phyloP scores from a whole-genome alignment of 2,113 vertebrate genomes.

The Vulpes ferrilata region DNA sequence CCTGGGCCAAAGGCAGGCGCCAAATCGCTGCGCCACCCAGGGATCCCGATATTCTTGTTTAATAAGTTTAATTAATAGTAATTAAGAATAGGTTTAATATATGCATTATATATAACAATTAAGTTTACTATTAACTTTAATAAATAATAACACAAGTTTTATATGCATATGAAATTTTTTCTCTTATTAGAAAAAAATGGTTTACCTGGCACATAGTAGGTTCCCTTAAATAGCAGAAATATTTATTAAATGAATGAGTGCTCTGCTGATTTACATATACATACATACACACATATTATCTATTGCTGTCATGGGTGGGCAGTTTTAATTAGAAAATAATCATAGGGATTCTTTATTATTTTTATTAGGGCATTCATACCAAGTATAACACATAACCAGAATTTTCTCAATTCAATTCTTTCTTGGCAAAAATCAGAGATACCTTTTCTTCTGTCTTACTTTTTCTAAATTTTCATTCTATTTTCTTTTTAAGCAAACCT shows the following conservation, averaged over 20 bases:
- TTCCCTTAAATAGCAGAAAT: neutral
- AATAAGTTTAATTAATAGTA: neutral
- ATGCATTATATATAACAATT: neutral
- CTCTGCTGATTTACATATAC: neutral
- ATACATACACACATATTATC: neutral
- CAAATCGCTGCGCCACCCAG: no score
- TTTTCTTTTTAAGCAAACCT: neutral
- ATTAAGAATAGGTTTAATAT: neutral
- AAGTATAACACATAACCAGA: neutral
- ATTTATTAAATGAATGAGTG: neutral
- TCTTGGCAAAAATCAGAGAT: neutral
- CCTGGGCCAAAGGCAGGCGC: no score
- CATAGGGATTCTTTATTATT: neutral
- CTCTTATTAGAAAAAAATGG: neutral
- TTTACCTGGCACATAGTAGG: neutral
- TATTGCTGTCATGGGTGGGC: neutral
- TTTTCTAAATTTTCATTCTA: slow-evolving; percentile 27
- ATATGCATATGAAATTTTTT: neutral
- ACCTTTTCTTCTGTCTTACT: neutral
- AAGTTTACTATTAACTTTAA: neutral
- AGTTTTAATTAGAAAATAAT: neutral
- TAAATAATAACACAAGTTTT: neutral
- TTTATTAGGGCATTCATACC: neutral
- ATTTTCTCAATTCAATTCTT: slow-evolving; percentile 24
- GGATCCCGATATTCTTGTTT: neutral